phyloP scores from a whole-genome alignment of 2,113 vertebrate species.

The Periophthalmus modestus region DNA sequence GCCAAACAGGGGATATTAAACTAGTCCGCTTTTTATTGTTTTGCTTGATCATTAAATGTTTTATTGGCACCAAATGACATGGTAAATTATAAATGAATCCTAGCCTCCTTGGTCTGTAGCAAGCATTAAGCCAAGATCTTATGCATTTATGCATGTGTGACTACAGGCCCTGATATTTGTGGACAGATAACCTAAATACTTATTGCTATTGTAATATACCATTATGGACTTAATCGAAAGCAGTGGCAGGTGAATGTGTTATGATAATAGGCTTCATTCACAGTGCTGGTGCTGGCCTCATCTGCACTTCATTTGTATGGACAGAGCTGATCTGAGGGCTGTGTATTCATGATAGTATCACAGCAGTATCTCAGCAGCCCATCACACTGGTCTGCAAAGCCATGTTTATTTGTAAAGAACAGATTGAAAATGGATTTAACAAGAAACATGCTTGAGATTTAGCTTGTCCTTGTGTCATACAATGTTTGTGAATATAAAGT shows the following conservation, averaged over 20 bases:
- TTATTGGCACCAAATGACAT: constrained; percentile 12
- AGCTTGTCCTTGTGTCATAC: neutral
- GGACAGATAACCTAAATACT: constrained; percentile 9
- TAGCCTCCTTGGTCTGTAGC: constrained; percentile 7
- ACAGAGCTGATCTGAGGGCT: constrained; percentile 21
- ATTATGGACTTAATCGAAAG: constrained; percentile 21
- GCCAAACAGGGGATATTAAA: constrained; percentile 14
- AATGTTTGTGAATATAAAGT: constrained; percentile 1
- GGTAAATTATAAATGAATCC: constrained; percentile 13
- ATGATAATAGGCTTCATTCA: constrained; percentile 16
- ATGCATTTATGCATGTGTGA: constrained; percentile 17
- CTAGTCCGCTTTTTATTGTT: constrained; percentile 4
- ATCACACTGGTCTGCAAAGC: constrained; percentile 10
- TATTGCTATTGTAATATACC: constrained; percentile 9
- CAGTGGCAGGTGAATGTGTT: constrained; percentile 21
- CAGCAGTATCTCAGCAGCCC: constrained; percentile 4
- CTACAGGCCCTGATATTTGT: constrained; percentile 3
- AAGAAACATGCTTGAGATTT: constrained; percentile 2
- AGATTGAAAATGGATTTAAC: neutral
- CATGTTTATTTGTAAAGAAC: constrained; percentile 10
- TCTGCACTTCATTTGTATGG: constrained; percentile 23
- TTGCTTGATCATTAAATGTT: constrained; percentile 5
- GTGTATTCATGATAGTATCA: constrained; percentile 17
- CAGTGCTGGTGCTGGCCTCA: constrained; percentile 30
- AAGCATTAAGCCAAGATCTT: constrained; percentile 1